Conservation (phyloP, 2,888 invertebrate genomes). For the Mayetiola destructor region DNA sequence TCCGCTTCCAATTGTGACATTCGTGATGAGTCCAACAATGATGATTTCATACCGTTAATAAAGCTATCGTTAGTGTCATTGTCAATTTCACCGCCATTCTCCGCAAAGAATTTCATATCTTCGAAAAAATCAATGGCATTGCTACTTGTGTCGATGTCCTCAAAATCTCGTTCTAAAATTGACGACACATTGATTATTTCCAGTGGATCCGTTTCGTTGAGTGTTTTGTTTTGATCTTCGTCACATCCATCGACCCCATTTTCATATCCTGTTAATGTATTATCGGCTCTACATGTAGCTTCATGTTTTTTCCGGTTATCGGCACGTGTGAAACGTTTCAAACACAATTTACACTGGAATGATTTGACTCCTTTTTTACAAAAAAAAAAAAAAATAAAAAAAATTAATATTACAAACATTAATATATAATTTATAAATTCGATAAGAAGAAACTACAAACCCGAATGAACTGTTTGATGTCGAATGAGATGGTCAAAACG, state of each 20-base stretch:
- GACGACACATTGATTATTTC: not conserved
- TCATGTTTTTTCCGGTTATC: constrained; percentile 4
- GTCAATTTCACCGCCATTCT: not conserved
- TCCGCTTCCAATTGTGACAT: constrained; percentile 7
- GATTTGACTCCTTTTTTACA: too few species aligned
- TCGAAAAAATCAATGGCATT: not conserved
- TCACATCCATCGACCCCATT: not conserved
- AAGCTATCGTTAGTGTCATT: not conserved
- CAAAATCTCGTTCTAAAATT: not conserved
- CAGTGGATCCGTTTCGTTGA: not conserved
- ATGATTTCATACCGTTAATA: too few species aligned
- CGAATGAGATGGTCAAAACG: constrained; percentile 13
- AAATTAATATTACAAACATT: not conserved
- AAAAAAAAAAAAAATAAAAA: too few species aligned
- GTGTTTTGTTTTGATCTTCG: not conserved
- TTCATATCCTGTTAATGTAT: not conserved
- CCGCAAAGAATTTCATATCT: too few species aligned
- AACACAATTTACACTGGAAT: not conserved
- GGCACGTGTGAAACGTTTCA: not conserved
- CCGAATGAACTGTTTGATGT: constrained; percentile 8
- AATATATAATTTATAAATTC: not conserved
- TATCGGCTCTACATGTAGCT: not conserved
- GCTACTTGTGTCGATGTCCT: not conserved
- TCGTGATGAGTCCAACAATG: not conserved
- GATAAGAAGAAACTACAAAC: too few species aligned